Evolutionary conservation across 2,113 vertebrate genomes (phyloP).

Genomic region (Daboia siamensis): DNA sequence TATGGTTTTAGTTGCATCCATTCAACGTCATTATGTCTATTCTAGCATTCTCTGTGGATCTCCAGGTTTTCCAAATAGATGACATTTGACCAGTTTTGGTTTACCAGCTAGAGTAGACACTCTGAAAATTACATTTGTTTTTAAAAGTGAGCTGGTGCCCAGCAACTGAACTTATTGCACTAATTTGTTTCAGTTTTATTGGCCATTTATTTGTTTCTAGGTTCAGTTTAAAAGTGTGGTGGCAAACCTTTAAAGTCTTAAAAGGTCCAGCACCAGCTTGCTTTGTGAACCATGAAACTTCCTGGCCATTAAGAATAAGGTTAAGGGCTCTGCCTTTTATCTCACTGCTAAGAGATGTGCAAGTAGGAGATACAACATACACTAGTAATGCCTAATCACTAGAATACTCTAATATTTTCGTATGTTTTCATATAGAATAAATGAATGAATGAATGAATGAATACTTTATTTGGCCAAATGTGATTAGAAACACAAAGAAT

Average conservation of each 20-base stretch:
- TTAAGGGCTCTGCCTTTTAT: neutral
- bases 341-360: neutral
- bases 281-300: neutral
- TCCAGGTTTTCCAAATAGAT: neutral
- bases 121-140: neutral
- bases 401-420: neutral
- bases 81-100: neutral
- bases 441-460: neutral
- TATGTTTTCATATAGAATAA: neutral
- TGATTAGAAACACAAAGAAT: no score
- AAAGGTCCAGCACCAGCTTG: neutral
- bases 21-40: neutral
- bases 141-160: neutral
- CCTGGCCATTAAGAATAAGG: neutral
- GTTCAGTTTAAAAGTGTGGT: neutral
- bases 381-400: neutral
- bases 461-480: no score
- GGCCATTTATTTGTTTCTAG: neutral
- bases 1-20: neutral
- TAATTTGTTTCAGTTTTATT: neutral
- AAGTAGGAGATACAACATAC: neutral
- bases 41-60: neutral
- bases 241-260: neutral
- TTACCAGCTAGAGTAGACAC: neutral
- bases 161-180: neutral